phyloP scores from a whole-genome alignment of 2,113 vertebrate species.

The Nerophis ophidion region DNA sequence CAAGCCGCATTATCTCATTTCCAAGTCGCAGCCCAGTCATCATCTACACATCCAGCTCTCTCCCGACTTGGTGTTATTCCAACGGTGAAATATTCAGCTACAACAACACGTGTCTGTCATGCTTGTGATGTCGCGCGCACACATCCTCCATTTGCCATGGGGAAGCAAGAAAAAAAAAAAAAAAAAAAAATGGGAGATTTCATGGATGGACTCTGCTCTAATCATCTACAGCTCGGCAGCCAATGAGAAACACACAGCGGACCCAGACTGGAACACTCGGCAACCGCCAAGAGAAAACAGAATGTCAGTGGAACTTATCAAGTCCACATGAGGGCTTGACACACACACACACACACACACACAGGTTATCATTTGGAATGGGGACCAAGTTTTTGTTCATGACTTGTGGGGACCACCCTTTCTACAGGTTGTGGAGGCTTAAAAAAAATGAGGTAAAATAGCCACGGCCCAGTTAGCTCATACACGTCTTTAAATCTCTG shows the following conservation, averaged over 20 bases:
- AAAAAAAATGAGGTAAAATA: too few species aligned
- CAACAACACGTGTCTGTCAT: conserved; percentile 32
- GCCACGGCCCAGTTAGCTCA: too few species aligned
- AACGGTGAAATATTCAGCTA: conserved; percentile 48
- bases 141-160: conserved; percentile 20
- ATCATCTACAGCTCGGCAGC: conserved; percentile 64
- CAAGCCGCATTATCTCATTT: conserved; percentile 51
- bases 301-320: conserved; percentile 68
- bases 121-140: conserved; percentile 41
- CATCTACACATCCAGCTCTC: conserved; percentile 36
- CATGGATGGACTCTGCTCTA: conserved; percentile 67
- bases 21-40: conserved; percentile 22
- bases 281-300: conserved; percentile 69
- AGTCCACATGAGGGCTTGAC: conserved; percentile 57
- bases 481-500: too few species aligned
- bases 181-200: conserved; percentile 44
- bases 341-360: conserved; percentile 25
- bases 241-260: conserved; percentile 60
- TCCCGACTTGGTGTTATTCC: conserved; percentile 43
- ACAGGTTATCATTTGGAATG: too few species aligned
- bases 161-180: conserved; percentile 36
- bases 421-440: too few species aligned
- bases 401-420: too few species aligned
- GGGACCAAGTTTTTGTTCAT: too few species aligned
- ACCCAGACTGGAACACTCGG: conserved; percentile 61